phyloP scores from a whole-genome alignment of 2,797 vertebrate genomes.

The Poliocrania exsul region DNA sequence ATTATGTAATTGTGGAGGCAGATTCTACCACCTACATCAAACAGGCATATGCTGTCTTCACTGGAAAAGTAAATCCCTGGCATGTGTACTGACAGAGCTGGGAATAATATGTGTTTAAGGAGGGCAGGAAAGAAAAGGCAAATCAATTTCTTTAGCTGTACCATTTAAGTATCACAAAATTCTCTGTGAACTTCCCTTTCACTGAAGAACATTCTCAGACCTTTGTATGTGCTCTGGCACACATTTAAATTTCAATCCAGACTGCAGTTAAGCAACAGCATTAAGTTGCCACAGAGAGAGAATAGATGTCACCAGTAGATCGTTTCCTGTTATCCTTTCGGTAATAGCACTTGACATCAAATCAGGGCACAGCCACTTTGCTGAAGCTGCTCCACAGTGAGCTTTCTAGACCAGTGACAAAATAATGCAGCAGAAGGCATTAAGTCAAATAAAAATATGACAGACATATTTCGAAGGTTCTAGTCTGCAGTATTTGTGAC shows the following conservation, averaged over 20 bases:
- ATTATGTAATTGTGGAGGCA: constrained; percentile 6
- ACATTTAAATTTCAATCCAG: neutral
- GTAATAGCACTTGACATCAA: constrained; percentile 5
- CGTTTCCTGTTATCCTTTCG: neutral
- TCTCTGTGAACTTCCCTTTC: neutral
- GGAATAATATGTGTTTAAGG: neutral
- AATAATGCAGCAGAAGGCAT: neutral
- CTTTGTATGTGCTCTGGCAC: neutral
- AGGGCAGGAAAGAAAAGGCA: neutral
- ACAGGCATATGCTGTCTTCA: neutral
- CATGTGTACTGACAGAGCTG: neutral
- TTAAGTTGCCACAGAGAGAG: neutral
- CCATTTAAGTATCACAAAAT: neutral
- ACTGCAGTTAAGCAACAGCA: neutral
- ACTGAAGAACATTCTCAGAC: neutral
- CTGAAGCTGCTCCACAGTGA: neutral
- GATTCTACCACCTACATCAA: neutral
- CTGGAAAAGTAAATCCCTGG: neutral
- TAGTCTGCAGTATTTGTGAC: neutral
- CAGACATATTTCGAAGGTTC: neutral
- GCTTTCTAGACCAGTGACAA: neutral
- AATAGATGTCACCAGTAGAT: neutral
- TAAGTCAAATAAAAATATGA: neutral
- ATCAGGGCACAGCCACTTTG: neutral
- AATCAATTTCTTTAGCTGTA: neutral